Conservation (phyloP, 1,140 invertebrate genomes). For the Zaprionus taronus region DNA sequence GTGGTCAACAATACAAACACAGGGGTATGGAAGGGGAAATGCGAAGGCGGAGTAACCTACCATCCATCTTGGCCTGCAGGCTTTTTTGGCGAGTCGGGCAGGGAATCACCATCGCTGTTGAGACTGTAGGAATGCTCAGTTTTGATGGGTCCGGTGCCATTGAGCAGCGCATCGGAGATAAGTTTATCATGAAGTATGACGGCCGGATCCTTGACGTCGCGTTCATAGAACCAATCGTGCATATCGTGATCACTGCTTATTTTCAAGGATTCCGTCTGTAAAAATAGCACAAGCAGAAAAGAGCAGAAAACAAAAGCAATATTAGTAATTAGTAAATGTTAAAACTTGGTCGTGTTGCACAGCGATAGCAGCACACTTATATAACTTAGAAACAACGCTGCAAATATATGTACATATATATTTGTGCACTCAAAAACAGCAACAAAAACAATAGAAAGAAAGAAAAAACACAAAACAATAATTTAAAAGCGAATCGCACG, state of each 20-base stretch:
- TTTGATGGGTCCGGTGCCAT: slow-evolving; percentile 91
- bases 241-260: slow-evolving; percentile 85
- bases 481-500: slow-evolving; percentile 67
- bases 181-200: slow-evolving; percentile 94
- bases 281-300: slow-evolving; percentile 51
- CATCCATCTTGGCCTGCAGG: slow-evolving; percentile 87
- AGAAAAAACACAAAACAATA: slow-evolving; percentile 42
- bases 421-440: slow-evolving; percentile 37
- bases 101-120: slow-evolving; percentile 88
- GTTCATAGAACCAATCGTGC: slow-evolving; percentile 87
- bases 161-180: slow-evolving; percentile 94
- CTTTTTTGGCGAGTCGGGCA: slow-evolving; percentile 87
- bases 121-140: slow-evolving; percentile 94
- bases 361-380: slow-evolving; percentile 66
- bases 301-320: slow-evolving; percentile 29
- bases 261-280: slow-evolving; percentile 88
- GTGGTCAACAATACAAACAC: background rate
- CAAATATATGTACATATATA: slow-evolving; percentile 28
- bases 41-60: slow-evolving; percentile 83
- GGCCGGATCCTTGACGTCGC: slow-evolving; percentile 83
- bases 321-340: slow-evolving; percentile 71
- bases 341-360: slow-evolving; percentile 65
- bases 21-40: background rate
- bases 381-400: slow-evolving; percentile 64
- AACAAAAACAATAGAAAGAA: slow-evolving; percentile 3